phyloP scores from a whole-genome alignment of 2,113 vertebrate species.

The Pithys albifrons region DNA sequence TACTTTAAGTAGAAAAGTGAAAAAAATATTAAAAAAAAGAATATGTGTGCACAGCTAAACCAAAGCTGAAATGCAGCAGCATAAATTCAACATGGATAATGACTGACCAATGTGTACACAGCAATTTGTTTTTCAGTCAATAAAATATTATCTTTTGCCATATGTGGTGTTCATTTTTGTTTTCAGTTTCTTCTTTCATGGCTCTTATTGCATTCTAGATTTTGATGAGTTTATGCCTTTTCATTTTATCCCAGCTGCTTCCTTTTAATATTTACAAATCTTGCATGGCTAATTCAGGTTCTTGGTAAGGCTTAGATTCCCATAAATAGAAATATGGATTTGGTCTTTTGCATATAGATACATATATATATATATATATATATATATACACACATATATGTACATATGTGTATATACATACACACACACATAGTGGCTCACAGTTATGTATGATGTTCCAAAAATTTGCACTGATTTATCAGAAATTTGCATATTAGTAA shows the following conservation, averaged over 20 bases:
- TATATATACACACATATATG: background rate
- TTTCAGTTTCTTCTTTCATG: background rate
- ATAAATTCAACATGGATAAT: background rate
- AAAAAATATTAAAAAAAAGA: background rate
- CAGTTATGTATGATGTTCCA: background rate
- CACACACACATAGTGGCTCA: background rate
- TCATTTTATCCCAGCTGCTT: background rate
- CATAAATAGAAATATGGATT: conserved; percentile 28
- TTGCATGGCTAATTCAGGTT: background rate
- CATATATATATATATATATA: background rate
- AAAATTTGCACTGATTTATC: background rate
- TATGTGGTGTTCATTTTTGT: background rate
- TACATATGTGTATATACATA: too few species aligned
- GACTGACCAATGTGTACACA: background rate
- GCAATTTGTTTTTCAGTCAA: background rate
- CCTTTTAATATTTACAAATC: background rate
- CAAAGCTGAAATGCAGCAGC: background rate
- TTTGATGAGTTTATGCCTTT: conserved; percentile 10
- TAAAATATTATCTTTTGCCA: conserved; percentile 27
- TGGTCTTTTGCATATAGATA: background rate
- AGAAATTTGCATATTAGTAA: background rate
- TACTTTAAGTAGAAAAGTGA: background rate
- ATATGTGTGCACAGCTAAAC: background rate
- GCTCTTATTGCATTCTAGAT: background rate
- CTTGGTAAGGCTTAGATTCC: background rate